Evolutionary conservation across 2,888 invertebrate genomes (phyloP).

Genomic region (Flexamia atlantica): DNA sequence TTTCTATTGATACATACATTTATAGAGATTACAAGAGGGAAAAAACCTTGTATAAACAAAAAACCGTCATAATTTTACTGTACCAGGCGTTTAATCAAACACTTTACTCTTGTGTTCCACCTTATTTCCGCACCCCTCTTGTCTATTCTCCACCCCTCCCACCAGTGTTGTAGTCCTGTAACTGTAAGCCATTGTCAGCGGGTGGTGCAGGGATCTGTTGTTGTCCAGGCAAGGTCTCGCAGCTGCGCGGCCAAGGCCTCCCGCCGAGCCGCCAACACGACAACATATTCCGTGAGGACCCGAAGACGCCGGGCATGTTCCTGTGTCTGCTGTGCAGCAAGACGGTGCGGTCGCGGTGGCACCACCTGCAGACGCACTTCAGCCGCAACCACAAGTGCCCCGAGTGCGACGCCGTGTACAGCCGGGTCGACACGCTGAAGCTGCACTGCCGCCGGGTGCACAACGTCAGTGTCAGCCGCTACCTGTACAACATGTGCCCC

Average conservation of each 20-base stretch:
- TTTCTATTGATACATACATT: too few relatives aligned
- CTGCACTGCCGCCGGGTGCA: constrained; percentile 89
- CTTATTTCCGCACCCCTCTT: too few relatives aligned
- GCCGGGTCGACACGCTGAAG: constrained; percentile 91
- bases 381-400: constrained; percentile 77
- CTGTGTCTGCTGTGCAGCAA: constrained; percentile 82
- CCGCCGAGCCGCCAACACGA: constrained; percentile 52
- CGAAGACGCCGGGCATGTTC: constrained; percentile 73
- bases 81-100: too few relatives aligned
- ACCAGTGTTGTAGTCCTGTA: background rate
- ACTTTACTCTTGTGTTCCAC: too few relatives aligned
- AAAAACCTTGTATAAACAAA: too few relatives aligned
- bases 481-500: constrained; percentile 48
- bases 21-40: too few relatives aligned
- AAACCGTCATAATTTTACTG: too few relatives aligned
- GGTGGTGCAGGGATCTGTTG: constrained; percentile 50
- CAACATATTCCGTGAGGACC: constrained; percentile 65
- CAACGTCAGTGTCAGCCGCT: constrained; percentile 69
- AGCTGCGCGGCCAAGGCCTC: background rate
- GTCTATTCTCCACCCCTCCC: too few relatives aligned
- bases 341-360: constrained; percentile 82
- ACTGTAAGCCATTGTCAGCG: background rate
- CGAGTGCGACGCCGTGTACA: constrained; percentile 91
- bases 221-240: constrained; percentile 51
- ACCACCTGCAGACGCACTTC: constrained; percentile 81